Conservation (phyloP, 2,888 invertebrate species). For the Nomada flava region DNA sequence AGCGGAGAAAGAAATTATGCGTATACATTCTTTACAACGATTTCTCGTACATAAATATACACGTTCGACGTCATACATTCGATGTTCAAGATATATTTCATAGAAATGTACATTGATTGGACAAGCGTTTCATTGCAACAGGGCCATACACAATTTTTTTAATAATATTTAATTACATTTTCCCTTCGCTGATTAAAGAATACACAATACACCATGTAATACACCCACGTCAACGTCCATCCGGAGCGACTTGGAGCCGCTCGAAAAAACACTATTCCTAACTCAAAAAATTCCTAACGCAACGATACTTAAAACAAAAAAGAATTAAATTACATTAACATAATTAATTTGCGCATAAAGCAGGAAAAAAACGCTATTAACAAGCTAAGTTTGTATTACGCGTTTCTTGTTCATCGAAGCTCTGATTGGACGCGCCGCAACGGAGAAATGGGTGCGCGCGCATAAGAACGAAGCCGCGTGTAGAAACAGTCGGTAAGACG, state of each 20-base stretch:
- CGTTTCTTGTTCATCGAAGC: background rate
- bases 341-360: background rate
- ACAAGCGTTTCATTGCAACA: background rate
- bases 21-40: background rate
- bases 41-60: background rate
- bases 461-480: conserved; percentile 57
- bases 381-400: conserved; percentile 18
- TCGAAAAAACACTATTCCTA: no score
- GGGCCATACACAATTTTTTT: no score
- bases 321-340: background rate
- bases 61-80: no score
- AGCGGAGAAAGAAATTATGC: background rate
- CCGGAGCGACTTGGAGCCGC: no score
- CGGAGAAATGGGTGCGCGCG: conserved; percentile 55
- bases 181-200: background rate
- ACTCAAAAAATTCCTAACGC: background rate
- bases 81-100: no score
- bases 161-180: background rate
- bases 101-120: background rate
- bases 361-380: background rate
- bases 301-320: background rate
- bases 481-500: conserved; percentile 54
- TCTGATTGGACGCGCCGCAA: conserved; percentile 22
- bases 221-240: background rate
- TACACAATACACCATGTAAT: background rate